These are phyloP conservation scores for Chaetura pelagica DNA, from an alignment of 2,113 vertebrate genomes.

Conservation along the genomic window DNA sequence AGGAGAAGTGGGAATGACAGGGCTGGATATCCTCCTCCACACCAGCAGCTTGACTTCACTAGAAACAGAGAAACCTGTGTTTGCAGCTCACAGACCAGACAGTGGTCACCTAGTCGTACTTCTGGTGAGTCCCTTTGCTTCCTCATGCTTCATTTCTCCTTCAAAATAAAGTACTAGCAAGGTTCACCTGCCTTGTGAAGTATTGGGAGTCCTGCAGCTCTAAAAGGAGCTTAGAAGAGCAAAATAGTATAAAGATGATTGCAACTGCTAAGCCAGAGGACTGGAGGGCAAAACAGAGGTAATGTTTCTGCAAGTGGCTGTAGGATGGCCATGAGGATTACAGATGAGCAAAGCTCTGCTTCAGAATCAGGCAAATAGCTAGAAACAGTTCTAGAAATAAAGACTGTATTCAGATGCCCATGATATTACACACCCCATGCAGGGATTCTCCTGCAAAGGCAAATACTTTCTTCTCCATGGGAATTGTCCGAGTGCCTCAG, in stretches of 20 bases:
- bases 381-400: neutral
- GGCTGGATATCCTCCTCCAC: neutral
- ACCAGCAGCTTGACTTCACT: neutral
- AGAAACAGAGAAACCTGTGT: neutral
- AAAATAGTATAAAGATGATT: neutral
- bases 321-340: neutral
- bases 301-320: neutral
- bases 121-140: neutral
- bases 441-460: conserved; percentile 7
- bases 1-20: neutral
- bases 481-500: neutral
- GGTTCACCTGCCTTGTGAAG: neutral
- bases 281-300: neutral
- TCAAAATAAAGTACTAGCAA: neutral
- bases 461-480: neutral
- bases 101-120: neutral
- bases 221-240: neutral
- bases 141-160: neutral
- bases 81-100: neutral
- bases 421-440: neutral
- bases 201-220: neutral
- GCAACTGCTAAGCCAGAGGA: neutral
- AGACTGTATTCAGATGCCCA: neutral
- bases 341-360: neutral
- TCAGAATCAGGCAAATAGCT: neutral